Evolutionary conservation across 2,888 invertebrate genomes (phyloP).

Genomic region (Heliconius ismenius): DNA sequence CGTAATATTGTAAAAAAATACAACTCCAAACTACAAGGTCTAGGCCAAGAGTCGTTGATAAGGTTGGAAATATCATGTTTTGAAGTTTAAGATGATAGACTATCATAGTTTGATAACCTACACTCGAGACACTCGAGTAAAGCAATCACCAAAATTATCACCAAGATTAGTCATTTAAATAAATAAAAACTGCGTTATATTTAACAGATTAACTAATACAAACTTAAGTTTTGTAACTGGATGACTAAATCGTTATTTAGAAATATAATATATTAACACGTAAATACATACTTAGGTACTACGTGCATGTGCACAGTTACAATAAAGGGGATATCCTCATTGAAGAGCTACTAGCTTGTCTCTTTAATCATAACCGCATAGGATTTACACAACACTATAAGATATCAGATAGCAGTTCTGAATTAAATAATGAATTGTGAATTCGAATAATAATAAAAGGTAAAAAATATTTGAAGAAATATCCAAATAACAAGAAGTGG

Average conservation of each 20-base stretch:
- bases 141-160: no score
- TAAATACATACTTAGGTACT: background rate
- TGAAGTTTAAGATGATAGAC: conserved; percentile 23
- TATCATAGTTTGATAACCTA: conserved; percentile 30
- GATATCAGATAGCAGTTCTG: background rate
- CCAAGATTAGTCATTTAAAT: background rate
- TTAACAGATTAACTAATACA: background rate
- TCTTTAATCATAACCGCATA: background rate
- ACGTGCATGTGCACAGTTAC: conserved; percentile 13
- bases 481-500: conserved; percentile 48
- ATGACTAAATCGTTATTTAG: conserved; percentile 2
- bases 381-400: background rate
- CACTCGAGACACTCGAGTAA: conserved; percentile 3
- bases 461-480: conserved; percentile 30
- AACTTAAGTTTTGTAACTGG: background rate
- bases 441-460: background rate
- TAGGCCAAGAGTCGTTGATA: conserved; percentile 32
- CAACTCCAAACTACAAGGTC: conserved; percentile 20
- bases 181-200: background rate
- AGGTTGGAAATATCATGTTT: conserved; percentile 27
- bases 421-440: background rate
- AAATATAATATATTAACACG: background rate
- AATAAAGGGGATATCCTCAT: conserved; percentile 43
- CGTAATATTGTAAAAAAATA: conserved; percentile 5
- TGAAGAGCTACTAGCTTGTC: conserved; percentile 22